Evolutionary conservation across 2,113 vertebrate genomes (phyloP).

Genomic region (Condylura cristata): DNA sequence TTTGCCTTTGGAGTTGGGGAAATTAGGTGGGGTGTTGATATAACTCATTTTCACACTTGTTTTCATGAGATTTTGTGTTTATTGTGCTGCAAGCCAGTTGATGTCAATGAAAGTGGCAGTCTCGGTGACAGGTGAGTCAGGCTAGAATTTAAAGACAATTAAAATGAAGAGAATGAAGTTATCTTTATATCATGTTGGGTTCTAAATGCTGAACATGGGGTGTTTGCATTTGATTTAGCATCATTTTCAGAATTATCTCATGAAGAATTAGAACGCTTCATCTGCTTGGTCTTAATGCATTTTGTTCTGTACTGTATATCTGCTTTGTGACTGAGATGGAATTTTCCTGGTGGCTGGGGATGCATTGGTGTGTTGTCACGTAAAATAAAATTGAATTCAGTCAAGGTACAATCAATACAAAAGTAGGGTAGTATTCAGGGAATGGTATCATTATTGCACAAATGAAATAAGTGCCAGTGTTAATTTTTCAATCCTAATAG

Average conservation of each 20-base stretch:
- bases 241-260: background rate
- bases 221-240: background rate
- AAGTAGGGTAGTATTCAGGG: background rate
- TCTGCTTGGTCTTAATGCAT: background rate
- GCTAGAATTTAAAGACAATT: background rate
- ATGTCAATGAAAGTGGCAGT: background rate
- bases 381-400: background rate
- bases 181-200: background rate
- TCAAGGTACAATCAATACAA: background rate
- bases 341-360: background rate
- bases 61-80: background rate
- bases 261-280: background rate
- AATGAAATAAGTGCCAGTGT: background rate
- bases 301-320: background rate
- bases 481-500: conserved; percentile 9
- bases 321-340: background rate
- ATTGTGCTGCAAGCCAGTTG: too few species aligned
- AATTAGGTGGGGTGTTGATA: too few species aligned
- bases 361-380: background rate
- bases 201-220: background rate
- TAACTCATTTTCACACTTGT: background rate
- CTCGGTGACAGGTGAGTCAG: background rate
- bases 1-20: background rate
- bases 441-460: background rate
- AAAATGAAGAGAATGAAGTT: background rate